Conservation (phyloP, 1,140 invertebrate genomes). For the Ericerus pela region DNA sequence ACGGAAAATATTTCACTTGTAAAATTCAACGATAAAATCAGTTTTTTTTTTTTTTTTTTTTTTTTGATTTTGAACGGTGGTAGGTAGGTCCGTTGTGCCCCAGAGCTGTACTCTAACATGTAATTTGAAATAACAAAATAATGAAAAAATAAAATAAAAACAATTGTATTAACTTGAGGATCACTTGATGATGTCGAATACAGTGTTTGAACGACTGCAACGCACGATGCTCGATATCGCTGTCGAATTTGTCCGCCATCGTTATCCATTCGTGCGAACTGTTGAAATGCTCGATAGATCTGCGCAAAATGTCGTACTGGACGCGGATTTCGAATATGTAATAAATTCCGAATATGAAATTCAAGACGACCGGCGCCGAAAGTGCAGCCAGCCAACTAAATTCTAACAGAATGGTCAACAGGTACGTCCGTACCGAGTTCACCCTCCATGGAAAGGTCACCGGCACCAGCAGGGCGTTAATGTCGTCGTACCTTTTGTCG, state of each 20-base stretch:
- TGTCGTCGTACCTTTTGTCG: not conserved
- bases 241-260: not conserved
- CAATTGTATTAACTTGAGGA: not conserved
- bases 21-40: too few relatives aligned
- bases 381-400: not conserved
- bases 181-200: slow-evolving; percentile 1
- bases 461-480: not conserved
- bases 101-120: too few relatives aligned
- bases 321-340: not conserved
- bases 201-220: not conserved
- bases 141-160: too few relatives aligned
- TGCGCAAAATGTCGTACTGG: not conserved
- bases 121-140: too few relatives aligned
- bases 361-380: not conserved
- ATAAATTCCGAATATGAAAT: not conserved
- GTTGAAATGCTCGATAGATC: not conserved
- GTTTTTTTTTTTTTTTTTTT: too few relatives aligned
- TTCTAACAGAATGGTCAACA: not conserved
- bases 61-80: too few relatives aligned
- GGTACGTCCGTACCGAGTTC: not conserved
- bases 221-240: not conserved
- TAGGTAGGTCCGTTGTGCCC: too few relatives aligned
- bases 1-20: too few relatives aligned
- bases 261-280: not conserved
- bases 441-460: not conserved